Evolutionary conservation across 2,797 vertebrate genomes (phyloP).

Genomic region (Chaetophractus vellerosus): DNA sequence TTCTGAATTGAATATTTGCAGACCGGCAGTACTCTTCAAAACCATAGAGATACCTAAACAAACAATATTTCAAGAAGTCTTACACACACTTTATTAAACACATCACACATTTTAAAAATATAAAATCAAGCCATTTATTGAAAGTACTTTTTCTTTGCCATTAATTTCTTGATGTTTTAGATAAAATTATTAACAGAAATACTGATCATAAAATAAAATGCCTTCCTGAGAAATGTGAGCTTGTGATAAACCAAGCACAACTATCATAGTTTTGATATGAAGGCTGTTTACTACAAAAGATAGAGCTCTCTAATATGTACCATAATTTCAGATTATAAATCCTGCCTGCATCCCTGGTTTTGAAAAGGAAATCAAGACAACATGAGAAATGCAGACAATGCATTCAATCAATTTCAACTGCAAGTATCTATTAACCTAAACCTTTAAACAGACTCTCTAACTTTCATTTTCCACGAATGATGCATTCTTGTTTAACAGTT

Average conservation of each 20-base stretch:
- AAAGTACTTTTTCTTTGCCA: slow-evolving; percentile 25
- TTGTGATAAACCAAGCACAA: slow-evolving; percentile 16
- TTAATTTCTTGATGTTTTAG: slow-evolving; percentile 38
- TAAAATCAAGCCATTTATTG: slow-evolving; percentile 1
- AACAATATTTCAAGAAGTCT: slow-evolving; percentile 65
- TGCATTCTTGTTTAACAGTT: background rate
- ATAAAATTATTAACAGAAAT: slow-evolving; percentile 17
- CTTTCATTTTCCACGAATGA: background rate
- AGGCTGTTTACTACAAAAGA: background rate
- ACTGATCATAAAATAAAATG: slow-evolving; percentile 31
- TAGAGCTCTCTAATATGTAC: background rate
- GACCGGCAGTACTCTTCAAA: slow-evolving; percentile 99
- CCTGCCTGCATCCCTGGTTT: background rate
- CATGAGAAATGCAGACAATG: background rate
- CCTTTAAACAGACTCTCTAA: slow-evolving; percentile 9
- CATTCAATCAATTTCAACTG: background rate
- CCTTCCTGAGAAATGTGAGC: slow-evolving; percentile 12
- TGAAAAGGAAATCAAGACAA: slow-evolving; percentile 37
- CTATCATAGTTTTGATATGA: background rate
- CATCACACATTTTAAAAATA: background rate
- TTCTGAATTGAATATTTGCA: slow-evolving; percentile 97
- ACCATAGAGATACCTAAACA: slow-evolving; percentile 96
- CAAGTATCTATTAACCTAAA: background rate
- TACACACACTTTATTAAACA: slow-evolving; percentile 35
- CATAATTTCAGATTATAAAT: background rate